Base-by-base conservation (phyloP, 2,888 invertebrate genomes). In the Flexamia atlantica region DNA sequence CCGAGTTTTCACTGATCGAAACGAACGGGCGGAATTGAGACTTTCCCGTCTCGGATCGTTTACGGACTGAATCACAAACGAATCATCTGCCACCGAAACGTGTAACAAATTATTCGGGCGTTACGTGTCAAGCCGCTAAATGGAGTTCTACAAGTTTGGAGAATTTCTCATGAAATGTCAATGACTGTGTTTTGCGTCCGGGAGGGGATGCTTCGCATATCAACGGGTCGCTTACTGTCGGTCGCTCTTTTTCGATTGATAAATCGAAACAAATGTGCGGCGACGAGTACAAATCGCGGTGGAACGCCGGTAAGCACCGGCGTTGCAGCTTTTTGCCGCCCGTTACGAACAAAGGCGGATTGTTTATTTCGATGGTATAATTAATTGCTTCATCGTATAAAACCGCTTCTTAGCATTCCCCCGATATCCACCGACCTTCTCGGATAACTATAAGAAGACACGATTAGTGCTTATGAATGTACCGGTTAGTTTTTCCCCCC, bases 361-460 rank as follows among this genome's bases (percentile, higher is more conserved):
- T 76, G 76, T 76, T 76, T 76, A 76, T 76, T 76, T 76, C 76
- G 50, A 46, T 76, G 25, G 76, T 76, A 76, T 76, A 76, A 76
- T 76, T 76, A 76, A 76, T 76, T 50, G 76, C 76, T 76, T 76
- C 76, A 76, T 76, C 76, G 76, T 76, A 76, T 46, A 76, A 76
- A 76, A 76, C 76, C 76, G 42, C 76, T 76, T 46, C 50, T 76
- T 46, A 50, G 76, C 40, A 76, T 76, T 76, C 76, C 40, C 42
- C 74, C 76, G 76, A 76, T 76, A 76, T 46, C 76, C 76, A 36
- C 7, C 30, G 68, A 20, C 40, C 20, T 36, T 72, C 50, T 50
- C 46, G 50, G 76, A 50, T 76, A 50, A 50, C 76, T 76, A 50
- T 76, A 76, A 76, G 76, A 76, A 76, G 76, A 14, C 46, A 23